Base-by-base conservation (phyloP, 2,797 vertebrate genomes). In the Knipowitschia caucasica region DNA sequence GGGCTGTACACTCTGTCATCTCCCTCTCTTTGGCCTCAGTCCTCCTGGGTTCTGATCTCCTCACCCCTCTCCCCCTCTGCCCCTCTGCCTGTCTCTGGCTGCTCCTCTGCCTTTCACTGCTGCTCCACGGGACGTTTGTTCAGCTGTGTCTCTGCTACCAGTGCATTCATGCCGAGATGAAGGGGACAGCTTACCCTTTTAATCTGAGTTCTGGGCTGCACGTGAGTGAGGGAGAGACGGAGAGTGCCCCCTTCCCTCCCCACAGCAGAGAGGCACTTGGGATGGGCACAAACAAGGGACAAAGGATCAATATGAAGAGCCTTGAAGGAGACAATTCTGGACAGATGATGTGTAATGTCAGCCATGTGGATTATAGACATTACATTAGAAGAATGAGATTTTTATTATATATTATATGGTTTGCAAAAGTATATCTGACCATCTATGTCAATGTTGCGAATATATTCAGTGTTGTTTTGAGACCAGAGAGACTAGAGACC, bases 101-200 rank as follows among this genome's bases (percentile, higher is more conserved):
- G 64, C 59, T 25, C 73, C 78, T 67, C 75, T 69, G 67, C 62
- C 73, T 83, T n/a, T n/a, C n/a, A n/a, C n/a, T n/a, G n/a, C n/a
- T n/a, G 78, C 42, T 65, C 68, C 62, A 71, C 31, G 59, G 67
- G 63, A 76, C 70, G 82, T 86, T 82, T 86, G 82, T 79, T 86
- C 88, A 84, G 85, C 84, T 82, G 79, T 75, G 78, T 77, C 65
- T 56, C 79, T 80, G 24, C 76, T 75, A 82, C 78, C 71, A 84
- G 80, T 71, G 54, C 82, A 82, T 88, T 87, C 83, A 88, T 88
- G 83, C 86, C 72, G 81, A n/a, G 84, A 84, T 84, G 84, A 87
- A 73, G 68, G 59, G 64, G 54, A 17, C 79, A 75, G 82, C 64
- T 84, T 89, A 82, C 69, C 67, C 66, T 17, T 69, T 69, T 89